phyloP scores from a whole-genome alignment of 2,888 invertebrate genomes.

The Elysia crispata region DNA sequence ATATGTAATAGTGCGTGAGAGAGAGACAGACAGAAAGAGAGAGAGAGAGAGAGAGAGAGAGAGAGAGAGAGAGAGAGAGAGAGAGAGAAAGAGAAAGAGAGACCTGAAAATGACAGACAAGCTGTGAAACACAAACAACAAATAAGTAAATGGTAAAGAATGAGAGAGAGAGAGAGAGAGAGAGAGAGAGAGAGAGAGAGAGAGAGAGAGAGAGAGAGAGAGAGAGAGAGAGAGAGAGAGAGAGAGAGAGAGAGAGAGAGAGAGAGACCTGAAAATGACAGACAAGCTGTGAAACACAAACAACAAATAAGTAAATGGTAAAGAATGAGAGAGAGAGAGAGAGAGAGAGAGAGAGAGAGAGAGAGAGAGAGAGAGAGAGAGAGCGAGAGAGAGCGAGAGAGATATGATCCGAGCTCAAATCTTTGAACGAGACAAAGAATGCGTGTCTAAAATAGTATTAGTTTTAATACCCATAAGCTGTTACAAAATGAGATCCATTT shows the following conservation, averaged over 20 bases:
- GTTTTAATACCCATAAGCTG: too few species aligned
- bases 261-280: background rate
- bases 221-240: background rate
- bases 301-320: background rate
- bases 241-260: slow-evolving; percentile 3
- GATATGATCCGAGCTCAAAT: too few species aligned
- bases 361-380: background rate
- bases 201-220: background rate
- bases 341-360: slow-evolving; percentile 25
- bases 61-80: too few species aligned
- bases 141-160: too few species aligned
- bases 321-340: slow-evolving; percentile 2
- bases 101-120: too few species aligned
- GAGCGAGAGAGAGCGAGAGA: too few species aligned
- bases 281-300: background rate
- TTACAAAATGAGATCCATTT: too few species aligned
- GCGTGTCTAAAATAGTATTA: too few species aligned
- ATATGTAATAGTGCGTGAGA: background rate
- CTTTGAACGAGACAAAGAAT: too few species aligned
- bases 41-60: background rate
- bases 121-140: too few species aligned
- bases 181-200: background rate
- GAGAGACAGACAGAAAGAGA: background rate
- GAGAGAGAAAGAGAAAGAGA: too few species aligned
- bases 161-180: slow-evolving; percentile 1